A percentile compares a stretch with the other conserved stretches of the same genome.
These are phyloP conservation scores for Drosophila prolongata DNA, from an alignment of 2,888 invertebrate species.

Conservation along the genomic window DNA sequence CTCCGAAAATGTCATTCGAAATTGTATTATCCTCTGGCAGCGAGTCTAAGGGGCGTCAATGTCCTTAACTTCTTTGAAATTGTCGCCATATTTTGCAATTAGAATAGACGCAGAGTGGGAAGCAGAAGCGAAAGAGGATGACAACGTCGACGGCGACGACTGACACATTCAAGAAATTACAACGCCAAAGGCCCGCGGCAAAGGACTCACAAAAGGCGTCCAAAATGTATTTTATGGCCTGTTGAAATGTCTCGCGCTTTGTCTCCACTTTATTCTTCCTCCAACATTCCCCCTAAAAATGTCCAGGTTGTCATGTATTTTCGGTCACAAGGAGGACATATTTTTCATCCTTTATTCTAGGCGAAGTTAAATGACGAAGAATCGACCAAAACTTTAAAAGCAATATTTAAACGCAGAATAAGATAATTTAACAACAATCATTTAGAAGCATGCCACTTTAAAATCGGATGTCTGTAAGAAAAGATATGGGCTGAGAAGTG, in stretches of 20 bases:
- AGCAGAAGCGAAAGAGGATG: conserved; percentile 10
- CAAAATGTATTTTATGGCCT: conserved; percentile 75
- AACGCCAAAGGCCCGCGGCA: conserved; percentile 64
- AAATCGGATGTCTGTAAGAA: too few species aligned
- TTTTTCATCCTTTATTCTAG: neutral
- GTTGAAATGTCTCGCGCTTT: conserved; percentile 68
- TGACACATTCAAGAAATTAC: conserved; percentile 77
- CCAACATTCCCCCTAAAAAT: conserved; percentile 4
- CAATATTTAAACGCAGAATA: too few species aligned
- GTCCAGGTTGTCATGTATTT: conserved; percentile 40
- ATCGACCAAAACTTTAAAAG: too few species aligned
- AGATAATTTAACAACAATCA: too few species aligned
- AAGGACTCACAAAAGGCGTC: conserved; percentile 54
- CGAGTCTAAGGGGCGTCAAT: conserved; percentile 59
- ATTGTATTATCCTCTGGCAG: conserved; percentile 80
- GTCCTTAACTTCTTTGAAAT: conserved; percentile 74
- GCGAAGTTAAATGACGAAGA: neutral
- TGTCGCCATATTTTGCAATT: conserved; percentile 79
- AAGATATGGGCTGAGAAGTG: too few species aligned
- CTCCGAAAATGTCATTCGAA: conserved; percentile 78
- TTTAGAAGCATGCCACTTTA: too few species aligned
- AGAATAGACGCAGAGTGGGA: conserved; percentile 46
- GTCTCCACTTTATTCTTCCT: conserved; percentile 5
- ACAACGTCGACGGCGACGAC: conserved; percentile 31
- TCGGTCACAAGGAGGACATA: conserved; percentile 4